Evolutionary conservation across 2,888 invertebrate genomes (phyloP).

Genomic region (Chrysolina haemoptera): DNA sequence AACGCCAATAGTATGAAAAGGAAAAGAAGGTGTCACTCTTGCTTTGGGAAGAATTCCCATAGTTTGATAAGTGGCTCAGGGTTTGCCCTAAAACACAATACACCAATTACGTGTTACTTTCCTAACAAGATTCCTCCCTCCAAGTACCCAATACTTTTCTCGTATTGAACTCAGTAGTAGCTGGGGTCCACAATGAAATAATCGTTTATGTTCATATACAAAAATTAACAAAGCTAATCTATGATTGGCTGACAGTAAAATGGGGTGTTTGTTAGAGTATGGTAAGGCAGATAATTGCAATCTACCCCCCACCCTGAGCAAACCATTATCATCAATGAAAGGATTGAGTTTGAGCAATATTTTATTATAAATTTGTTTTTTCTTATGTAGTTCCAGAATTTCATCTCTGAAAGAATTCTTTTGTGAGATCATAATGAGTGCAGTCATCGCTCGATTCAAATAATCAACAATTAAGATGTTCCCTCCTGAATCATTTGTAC

Average conservation of each 20-base stretch:
- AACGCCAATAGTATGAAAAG: slow-evolving; percentile 44
- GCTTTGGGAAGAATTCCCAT: slow-evolving; percentile 45
- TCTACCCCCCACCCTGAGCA: slow-evolving; percentile 32
- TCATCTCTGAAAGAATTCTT: background rate
- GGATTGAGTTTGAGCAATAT: background rate
- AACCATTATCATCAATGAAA: slow-evolving; percentile 16
- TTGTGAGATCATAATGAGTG: background rate
- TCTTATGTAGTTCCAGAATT: background rate
- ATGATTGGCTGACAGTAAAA: slow-evolving; percentile 36
- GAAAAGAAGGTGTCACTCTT: slow-evolving; percentile 32
- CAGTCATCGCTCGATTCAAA: background rate
- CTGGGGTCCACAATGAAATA: slow-evolving; percentile 38
- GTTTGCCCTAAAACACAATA: slow-evolving; percentile 41
- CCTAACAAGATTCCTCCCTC: slow-evolving; percentile 39
- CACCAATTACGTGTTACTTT: slow-evolving; percentile 29
- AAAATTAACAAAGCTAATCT: slow-evolving; percentile 30
- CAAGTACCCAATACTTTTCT: slow-evolving; percentile 46
- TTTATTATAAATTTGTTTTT: background rate
- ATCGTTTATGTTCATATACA: slow-evolving; percentile 28
- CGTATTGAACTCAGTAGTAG: slow-evolving; percentile 20
- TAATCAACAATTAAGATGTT: background rate
- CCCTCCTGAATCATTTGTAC: background rate
- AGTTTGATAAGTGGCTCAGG: slow-evolving; percentile 32
- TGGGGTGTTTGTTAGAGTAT: slow-evolving; percentile 41
- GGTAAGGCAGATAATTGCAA: slow-evolving; percentile 26